Conservation (phyloP, 2,113 vertebrate genomes). For the Laterallus jamaicensis region DNA sequence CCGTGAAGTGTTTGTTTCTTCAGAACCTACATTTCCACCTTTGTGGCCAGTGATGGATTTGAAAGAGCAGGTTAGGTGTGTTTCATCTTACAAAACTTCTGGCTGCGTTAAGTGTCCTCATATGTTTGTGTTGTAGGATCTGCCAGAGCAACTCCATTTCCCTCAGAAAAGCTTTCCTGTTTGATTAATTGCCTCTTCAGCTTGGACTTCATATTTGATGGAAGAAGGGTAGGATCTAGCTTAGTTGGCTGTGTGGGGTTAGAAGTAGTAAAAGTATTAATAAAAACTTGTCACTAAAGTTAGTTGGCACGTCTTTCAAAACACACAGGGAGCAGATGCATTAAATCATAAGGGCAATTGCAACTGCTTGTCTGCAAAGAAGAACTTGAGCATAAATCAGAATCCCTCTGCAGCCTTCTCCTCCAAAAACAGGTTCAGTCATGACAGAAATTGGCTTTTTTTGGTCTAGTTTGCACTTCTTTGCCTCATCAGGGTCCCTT, state of each 20-base stretch:
- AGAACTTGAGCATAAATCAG: neutral
- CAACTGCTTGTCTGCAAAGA: neutral
- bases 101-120: neutral
- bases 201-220: neutral
- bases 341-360: neutral
- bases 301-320: neutral
- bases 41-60: neutral
- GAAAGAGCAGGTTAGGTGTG: neutral
- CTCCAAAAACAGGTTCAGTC: neutral
- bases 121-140: neutral
- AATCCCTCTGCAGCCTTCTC: neutral
- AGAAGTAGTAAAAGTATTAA: neutral
- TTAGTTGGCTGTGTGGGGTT: neutral
- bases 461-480: neutral
- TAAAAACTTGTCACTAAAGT: neutral
- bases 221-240: neutral
- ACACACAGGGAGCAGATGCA: neutral
- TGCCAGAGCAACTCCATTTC: neutral
- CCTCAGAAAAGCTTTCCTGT: neutral
- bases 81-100: neutral
- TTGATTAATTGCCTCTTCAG: neutral
- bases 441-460: neutral
- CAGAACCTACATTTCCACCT: neutral
- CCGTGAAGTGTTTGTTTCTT: neutral
- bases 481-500: neutral